Conservation (phyloP, 2,888 invertebrate genomes). For the Trissolcus japonicus region DNA sequence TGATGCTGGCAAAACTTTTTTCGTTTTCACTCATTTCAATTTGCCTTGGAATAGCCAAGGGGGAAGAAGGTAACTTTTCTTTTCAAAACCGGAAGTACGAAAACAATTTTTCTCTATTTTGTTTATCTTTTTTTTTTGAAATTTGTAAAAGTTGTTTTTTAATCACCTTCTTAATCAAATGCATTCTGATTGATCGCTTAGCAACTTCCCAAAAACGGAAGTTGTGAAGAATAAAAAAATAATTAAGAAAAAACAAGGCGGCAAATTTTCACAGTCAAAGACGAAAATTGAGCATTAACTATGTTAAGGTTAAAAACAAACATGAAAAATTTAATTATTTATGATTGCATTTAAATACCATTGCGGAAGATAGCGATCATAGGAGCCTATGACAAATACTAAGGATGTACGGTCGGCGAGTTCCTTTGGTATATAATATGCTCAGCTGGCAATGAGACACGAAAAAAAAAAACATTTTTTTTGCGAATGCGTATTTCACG, state of each 20-base stretch:
- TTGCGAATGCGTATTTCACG: constrained; percentile 37
- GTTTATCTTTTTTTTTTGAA: no score
- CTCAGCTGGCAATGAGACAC: constrained; percentile 28
- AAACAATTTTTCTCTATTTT: no score
- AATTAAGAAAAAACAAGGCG: neutral
- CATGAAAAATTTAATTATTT: constrained; percentile 31
- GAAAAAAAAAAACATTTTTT: constrained; percentile 14
- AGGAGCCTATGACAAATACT: constrained; percentile 48
- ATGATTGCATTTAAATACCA: constrained; percentile 47
- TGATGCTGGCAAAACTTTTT: constrained; percentile 22
- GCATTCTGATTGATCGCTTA: no score
- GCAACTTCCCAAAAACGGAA: no score
- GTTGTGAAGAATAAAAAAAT: no score
- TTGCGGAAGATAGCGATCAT: constrained; percentile 44
- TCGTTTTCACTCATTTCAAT: neutral
- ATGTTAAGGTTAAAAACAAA: constrained; percentile 1
- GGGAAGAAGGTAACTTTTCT: no score
- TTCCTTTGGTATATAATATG: constrained; percentile 38
- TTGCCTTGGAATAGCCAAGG: no score
- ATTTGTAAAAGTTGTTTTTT: no score
- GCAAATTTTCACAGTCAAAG: constrained; percentile 1
- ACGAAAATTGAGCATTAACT: constrained; percentile 7
- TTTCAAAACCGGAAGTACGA: no score
- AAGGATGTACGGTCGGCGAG: constrained; percentile 50
- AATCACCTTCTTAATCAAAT: no score